Evolutionary conservation across 2,113 vertebrate genomes (phyloP), one percentile per base, ranked within the genome.

Genomic region (Cnemophilus loriae): DNA sequence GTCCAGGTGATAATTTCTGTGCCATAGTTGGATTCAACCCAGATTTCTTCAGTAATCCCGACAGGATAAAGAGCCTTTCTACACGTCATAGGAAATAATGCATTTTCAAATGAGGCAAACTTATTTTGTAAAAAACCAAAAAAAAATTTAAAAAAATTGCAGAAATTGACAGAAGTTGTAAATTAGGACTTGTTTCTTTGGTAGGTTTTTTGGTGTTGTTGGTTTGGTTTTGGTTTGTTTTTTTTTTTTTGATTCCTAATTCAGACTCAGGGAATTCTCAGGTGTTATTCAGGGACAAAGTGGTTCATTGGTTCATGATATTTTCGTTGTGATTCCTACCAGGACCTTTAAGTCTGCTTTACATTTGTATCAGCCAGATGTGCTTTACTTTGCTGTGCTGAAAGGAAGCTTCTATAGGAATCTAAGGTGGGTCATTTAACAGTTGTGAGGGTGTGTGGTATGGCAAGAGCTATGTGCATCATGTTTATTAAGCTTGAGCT

Each of bases 191-290:
- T 12, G 4, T 57, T 73, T 47, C 6, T 20, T 63, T 39, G 3
- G 3, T 2, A 0, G 9, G 44, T 20, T 42, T 42, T 68, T 63
- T n/a, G n/a, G n/a, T n/a, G n/a, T 76, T 6, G 18, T 35, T 19
- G 20, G 20, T 21, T 55, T n/a, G 33, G 33, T n/a, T 57, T n/a
- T 28, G 52, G 11, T 24, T 33, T 9, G 39, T n/a, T 60, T 61
- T 74, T 6, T n/a, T 41, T 60, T 78, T 8, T 47, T 35, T 33
- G 0, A 63, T 41, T 82, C 32, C 49, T 86, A 57, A 41, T 83
- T 83, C 42, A 89, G 56, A 81, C 90, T 95, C 93, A 92, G 90
- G 88, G 92, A 92, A 69, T 90, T 75, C n/a, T 95, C 60, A 68
- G 64, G 41, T 80, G 47, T 70, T 79, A 28, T 85, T 80, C 78